Evolutionary conservation across 2,888 invertebrate genomes (phyloP), one percentile per base, ranked within the genome.

Genomic region (Pycnomerus fuliginosus): DNA sequence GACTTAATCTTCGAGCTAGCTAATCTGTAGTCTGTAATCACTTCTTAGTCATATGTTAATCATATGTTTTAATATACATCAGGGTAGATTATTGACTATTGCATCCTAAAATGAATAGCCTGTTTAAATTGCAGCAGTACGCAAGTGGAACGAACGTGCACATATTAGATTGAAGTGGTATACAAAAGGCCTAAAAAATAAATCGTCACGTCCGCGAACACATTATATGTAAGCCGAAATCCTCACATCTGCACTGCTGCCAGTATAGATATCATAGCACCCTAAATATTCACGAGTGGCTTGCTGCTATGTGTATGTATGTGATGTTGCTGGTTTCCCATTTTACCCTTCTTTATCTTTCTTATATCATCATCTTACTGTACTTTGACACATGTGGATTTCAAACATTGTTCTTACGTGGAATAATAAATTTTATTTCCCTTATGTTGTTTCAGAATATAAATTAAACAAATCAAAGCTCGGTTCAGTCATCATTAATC

Each of bases 221-320:
- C 20, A 20, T 20, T 55, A 52, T 54, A 55, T 53, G 53, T 53
- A 41, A 52, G 52, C 52, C 44, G 56, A 55, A 62, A 58, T 56
- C 55, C 58, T 47, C 56, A 56, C 60, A 61, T 61, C 62, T 55
- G 55, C 55, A 52, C 52, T 54, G 54, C 52, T 55, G 57, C 56
- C 57, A 57, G 57, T 58, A 56, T 41, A 60, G 64, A 60, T 61
- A 64, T 63, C 66, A 66, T 65, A 66, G 66, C 64, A 64, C 61
- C 66, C 68, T 69, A 70, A 70, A 70, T 69, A 70, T 70, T 70
- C 70, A 70, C 59, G 67, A 66, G 64, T 61, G 63, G 64, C 55
- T 61, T 60, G 58, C 60, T 54, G 60, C 59, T 61, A 60, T 62
- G 56, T 61, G 61, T 63, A 62, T 65, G 65, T 64, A 65, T 65